Percentiles rank a stretch among this genome's conserved stretches.
These are phyloP conservation scores for Archips crataeganus DNA, from an alignment of 2,888 invertebrate genomes.

Conservation along the genomic window DNA sequence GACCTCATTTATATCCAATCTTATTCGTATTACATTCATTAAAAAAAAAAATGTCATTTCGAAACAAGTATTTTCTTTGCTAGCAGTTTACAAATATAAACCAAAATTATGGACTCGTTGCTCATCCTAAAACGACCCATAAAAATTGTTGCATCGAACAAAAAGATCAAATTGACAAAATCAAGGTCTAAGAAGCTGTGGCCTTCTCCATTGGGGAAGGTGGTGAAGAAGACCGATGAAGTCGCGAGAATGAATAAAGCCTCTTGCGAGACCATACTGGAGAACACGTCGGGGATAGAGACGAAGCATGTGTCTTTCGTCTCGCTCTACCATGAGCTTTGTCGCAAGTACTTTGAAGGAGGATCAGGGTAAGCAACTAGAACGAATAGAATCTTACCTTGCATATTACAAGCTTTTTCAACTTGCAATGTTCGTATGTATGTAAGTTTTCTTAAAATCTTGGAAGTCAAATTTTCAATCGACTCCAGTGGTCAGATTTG, in stretches of 20 bases:
- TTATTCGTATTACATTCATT: no score
- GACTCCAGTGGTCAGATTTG: no score
- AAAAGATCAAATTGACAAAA: background rate
- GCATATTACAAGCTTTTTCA: background rate
- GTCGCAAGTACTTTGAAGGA: background rate
- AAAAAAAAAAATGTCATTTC: slow-evolving; percentile 1
- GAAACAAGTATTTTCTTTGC: background rate
- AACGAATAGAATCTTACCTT: background rate
- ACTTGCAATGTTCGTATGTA: background rate
- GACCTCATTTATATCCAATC: no score
- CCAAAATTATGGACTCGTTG: slow-evolving; percentile 3
- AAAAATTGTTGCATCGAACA: background rate
- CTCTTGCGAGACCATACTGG: background rate
- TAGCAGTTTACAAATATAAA: background rate
- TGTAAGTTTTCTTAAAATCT: no score
- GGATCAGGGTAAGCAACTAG: background rate
- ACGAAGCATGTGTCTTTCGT: slow-evolving; percentile 52
- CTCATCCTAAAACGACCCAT: slow-evolving; percentile 4
- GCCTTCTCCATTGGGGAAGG: background rate
- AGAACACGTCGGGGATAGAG: background rate
- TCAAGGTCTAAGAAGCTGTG: background rate
- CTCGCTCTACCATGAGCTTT: slow-evolving; percentile 49
- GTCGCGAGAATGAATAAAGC: background rate
- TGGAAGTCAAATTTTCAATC: no score
- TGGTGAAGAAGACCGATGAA: background rate